A percentile compares a stretch with the other conserved stretches of the same genome.
These are phyloP conservation scores for Gastracanthus pulcherrimus DNA, from an alignment of 2,888 invertebrate genomes.

Conservation along the genomic window DNA sequence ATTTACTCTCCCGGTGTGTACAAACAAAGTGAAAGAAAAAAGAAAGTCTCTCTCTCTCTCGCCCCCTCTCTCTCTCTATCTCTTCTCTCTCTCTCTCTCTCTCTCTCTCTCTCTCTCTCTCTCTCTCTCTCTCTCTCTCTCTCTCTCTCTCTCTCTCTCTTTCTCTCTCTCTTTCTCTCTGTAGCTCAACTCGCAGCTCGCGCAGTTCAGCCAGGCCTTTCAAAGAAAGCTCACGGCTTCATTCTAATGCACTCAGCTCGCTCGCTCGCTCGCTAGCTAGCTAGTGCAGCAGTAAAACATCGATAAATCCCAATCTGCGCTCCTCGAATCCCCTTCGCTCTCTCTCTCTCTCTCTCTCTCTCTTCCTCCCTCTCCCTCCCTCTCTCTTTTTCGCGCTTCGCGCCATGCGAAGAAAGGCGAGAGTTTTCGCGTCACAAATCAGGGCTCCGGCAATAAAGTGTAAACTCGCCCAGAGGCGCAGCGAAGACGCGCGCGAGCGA, in stretches of 20 bases:
- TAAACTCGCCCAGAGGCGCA: slow-evolving; percentile 50
- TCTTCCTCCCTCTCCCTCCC: background rate
- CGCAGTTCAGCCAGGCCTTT: background rate
- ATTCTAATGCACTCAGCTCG: slow-evolving; percentile 43
- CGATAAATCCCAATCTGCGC: slow-evolving; percentile 58
- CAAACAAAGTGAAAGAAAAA: background rate
- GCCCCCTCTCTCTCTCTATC: too few species aligned
- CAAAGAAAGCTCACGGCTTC: slow-evolving; percentile 43
- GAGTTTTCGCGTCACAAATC: slow-evolving; percentile 58
- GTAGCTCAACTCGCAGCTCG: too few species aligned
- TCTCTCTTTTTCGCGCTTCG: background rate
- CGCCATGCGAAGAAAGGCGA: background rate
- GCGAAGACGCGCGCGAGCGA: slow-evolving; percentile 16
- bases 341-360: background rate
- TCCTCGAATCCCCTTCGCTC: slow-evolving; percentile 29
- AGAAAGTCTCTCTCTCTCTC: too few species aligned
- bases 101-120: too few species aligned
- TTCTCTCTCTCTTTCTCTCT: too few species aligned
- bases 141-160: too few species aligned
- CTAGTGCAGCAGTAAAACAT: slow-evolving; percentile 50
- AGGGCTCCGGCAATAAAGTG: slow-evolving; percentile 55
- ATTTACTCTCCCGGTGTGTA: background rate
- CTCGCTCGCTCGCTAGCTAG: background rate
- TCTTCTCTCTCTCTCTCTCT: too few species aligned
- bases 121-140: too few species aligned